These are phyloP conservation scores for Aporophyla lueneburgensis DNA, from an alignment of 2,888 invertebrate species.

Conservation along the genomic window DNA sequence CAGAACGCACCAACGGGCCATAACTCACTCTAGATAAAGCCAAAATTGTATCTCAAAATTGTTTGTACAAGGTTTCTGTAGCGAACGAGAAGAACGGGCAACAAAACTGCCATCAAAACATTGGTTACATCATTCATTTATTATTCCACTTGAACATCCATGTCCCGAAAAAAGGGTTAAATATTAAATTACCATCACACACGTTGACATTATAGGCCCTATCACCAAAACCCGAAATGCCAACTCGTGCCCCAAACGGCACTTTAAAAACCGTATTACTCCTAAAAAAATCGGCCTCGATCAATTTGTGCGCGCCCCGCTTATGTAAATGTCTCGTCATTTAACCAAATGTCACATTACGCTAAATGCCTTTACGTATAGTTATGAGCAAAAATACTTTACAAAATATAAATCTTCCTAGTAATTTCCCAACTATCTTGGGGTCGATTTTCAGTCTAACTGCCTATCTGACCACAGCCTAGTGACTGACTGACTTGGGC, in stretches of 20 bases:
- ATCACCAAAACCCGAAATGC: constrained; percentile 23
- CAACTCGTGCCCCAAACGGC: constrained; percentile 13
- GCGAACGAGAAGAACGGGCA: too few relatives aligned
- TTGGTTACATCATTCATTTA: background rate
- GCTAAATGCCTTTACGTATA: constrained; percentile 36
- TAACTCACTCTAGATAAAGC: background rate
- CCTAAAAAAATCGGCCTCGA: constrained; percentile 53
- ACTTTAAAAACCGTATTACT: constrained; percentile 21
- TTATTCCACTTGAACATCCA: background rate
- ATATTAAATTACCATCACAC: constrained; percentile 11
- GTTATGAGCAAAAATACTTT: background rate
- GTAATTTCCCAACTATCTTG: background rate
- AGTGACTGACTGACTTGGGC: too few relatives aligned
- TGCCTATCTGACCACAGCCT: too few relatives aligned
- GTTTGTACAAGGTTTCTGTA: background rate
- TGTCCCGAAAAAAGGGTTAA: background rate
- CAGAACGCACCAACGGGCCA: background rate
- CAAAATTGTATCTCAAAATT: background rate
- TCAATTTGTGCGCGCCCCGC: constrained; percentile 51
- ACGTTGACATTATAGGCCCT: constrained; percentile 7
- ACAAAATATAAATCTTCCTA: background rate
- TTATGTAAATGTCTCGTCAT: constrained; percentile 65
- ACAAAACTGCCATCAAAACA: background rate
- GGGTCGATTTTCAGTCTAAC: background rate
- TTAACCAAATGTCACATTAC: constrained; percentile 63